Conservation (phyloP, 2,888 invertebrate species). For the Eremobia ochroleuca region DNA sequence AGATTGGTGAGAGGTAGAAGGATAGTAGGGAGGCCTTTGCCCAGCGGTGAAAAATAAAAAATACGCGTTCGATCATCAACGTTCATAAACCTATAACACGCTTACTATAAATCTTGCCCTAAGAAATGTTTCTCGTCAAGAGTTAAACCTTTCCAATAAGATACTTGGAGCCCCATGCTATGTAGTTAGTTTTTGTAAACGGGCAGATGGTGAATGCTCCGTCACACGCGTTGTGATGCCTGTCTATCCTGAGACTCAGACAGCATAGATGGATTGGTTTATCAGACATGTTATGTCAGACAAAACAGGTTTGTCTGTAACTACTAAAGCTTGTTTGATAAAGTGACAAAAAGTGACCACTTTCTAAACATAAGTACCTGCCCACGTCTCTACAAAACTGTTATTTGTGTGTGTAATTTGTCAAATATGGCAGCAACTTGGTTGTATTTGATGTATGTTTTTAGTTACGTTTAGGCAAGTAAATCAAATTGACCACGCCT, state of each 20-base stretch:
- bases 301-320: constrained; percentile 38
- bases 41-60: no score
- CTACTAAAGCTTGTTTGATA: constrained; percentile 30
- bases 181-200: not conserved
- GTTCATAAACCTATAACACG: no score
- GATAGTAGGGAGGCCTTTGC: no score
- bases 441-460: not conserved
- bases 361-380: constrained; percentile 48
- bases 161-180: not conserved
- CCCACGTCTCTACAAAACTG: not conserved
- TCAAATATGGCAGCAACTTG: not conserved
- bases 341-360: constrained; percentile 41
- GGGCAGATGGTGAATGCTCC: not conserved
- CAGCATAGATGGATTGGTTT: not conserved
- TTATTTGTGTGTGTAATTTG: not conserved
- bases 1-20: no score
- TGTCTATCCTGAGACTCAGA: not conserved
- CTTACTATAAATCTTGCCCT: no score
- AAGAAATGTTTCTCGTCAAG: not conserved
- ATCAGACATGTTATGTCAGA: constrained; percentile 39
- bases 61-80: no score
- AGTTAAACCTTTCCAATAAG: not conserved
- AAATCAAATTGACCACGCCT: not conserved
- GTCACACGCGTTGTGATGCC: not conserved
- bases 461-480: not conserved